Conservation (phyloP, 2,888 invertebrate genomes). For the Lycophotia porphyrea region DNA sequence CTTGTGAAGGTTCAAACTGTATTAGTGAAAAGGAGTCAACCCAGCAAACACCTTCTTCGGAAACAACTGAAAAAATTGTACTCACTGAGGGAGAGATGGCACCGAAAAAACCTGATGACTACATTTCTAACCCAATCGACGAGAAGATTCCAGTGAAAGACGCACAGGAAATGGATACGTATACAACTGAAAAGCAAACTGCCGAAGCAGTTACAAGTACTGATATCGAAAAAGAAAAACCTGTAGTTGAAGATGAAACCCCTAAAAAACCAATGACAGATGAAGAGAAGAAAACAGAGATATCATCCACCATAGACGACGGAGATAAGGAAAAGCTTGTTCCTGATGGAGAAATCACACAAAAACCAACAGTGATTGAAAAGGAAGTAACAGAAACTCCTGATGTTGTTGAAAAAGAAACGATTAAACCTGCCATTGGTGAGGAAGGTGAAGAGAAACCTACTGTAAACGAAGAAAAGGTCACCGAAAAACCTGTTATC, state of each 20-base stretch:
- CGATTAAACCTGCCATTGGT: background rate
- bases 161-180: constrained; percentile 14
- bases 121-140: constrained; percentile 15
- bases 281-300: constrained; percentile 17
- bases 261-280: constrained; percentile 3
- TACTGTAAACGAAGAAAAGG: constrained; percentile 6
- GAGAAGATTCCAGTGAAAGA: constrained; percentile 30
- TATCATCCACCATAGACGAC: constrained; percentile 8
- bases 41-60: constrained; percentile 35
- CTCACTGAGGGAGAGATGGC: constrained; percentile 9
- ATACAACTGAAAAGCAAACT: constrained; percentile 44
- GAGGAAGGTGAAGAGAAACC: constrained; percentile 11
- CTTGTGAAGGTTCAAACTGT: constrained; percentile 74
- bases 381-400: constrained; percentile 38
- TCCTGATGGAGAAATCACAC: constrained; percentile 30
- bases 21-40: constrained; percentile 32
- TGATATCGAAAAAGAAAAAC: constrained; percentile 24
- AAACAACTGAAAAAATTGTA: constrained; percentile 41
- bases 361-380: constrained; percentile 38
- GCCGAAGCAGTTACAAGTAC: constrained; percentile 16
- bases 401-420: constrained; percentile 18
- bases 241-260: constrained; percentile 24
- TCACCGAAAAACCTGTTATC: background rate
- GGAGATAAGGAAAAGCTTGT: constrained; percentile 16
- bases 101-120: constrained; percentile 20